Evolutionary conservation across 2,113 vertebrate genomes (phyloP), one percentile per base, ranked within the genome.

Genomic region (Vombatus ursinus): DNA sequence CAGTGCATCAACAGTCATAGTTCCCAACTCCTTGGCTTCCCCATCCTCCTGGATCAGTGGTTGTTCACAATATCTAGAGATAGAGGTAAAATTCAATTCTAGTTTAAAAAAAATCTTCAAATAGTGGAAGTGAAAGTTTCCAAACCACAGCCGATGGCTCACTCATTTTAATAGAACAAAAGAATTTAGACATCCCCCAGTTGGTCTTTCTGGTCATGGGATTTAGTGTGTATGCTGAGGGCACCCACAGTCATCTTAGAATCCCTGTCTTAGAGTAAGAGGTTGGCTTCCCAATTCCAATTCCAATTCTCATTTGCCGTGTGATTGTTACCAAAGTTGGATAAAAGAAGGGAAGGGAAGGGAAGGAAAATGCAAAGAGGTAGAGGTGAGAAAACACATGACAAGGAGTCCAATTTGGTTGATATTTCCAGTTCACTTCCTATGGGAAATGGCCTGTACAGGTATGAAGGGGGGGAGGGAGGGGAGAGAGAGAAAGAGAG

Each of bases 31-130:
- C 94, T 92, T 89, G 52, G 47, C 54, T 91, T 97, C 91, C 61
- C 57, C 44, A 53, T 51, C 49, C 95, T 84, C 44, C n/a, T 50
- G 54, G 25, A 84, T 96, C 50, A 54, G n/a, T 84, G 90, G 0
- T 61, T 52, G 61, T 57, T 96, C 92, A 54, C 92, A 93, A 4
- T 92, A 54, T 52, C 51, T 52, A 53, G 28, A 22, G 1, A 22
- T 5, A 93, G 53, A 94, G 91, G 93, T 91, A 90, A 94, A 94
- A 97, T 57, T 93, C 92, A 91, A 94, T 91, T 49, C 92, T 12
- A 93, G 26, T 91, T 47, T 61, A 7, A 25, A 53, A 89, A 95
- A 96, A 95, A 77, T 77, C 68, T 77, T 77, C 68, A 77, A 77
- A 77, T 22, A 19, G 16, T 77, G 37, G 19, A n/a, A 12, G 61